Evolutionary conservation across 2,113 vertebrate species (phyloP).

Genomic region (Oreotrochilus melanogaster): DNA sequence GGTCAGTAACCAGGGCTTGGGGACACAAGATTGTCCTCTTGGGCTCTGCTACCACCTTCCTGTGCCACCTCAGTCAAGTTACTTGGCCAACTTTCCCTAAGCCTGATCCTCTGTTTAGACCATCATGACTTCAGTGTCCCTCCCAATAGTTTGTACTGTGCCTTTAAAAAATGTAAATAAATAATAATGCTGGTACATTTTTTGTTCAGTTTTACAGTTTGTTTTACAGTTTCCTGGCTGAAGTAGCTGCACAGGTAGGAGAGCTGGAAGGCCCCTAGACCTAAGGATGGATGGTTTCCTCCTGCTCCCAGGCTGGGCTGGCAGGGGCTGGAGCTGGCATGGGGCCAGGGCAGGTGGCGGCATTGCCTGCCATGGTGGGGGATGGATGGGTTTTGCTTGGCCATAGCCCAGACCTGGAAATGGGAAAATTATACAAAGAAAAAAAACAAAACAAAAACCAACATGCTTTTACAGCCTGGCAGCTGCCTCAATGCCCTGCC

Average conservation of each 20-base stretch:
- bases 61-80: rapidly evolving
- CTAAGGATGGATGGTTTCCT: not conserved
- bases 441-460: not conserved
- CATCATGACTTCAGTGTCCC: not conserved
- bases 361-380: not conserved
- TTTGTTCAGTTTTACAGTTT: not conserved
- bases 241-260: not conserved
- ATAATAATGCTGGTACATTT: not conserved
- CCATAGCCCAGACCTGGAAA: not conserved
- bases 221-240: not conserved
- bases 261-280: not conserved
- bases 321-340: rapidly evolving
- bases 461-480: not conserved
- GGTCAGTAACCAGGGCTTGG: rapidly evolving
- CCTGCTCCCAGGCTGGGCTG: not conserved
- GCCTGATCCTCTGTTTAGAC: not conserved
- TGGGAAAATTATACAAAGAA: not conserved
- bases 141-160: not conserved
- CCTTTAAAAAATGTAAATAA: not conserved
- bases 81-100: not conserved
- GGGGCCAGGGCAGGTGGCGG: not conserved
- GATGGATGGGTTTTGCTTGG: not conserved
- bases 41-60: not conserved
- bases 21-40: not conserved
- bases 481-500: not conserved